A percentile compares a stretch with the other conserved stretches of the same genome.
These are phyloP conservation scores for Eidolon dupreanum DNA, from an alignment of 2,797 vertebrate genomes.

Conservation along the genomic window DNA sequence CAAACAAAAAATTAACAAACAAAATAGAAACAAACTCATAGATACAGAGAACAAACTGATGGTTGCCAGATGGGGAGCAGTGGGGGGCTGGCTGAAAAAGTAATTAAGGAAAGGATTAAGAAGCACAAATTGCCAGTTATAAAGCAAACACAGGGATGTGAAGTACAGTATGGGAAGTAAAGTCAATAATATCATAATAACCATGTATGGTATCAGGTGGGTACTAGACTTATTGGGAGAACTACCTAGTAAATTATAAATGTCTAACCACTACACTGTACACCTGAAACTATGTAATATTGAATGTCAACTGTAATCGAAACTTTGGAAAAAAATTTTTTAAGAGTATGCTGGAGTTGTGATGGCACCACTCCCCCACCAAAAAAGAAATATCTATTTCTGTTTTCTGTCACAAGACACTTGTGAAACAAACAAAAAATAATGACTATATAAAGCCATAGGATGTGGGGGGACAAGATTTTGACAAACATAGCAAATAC, in stretches of 20 bases:
- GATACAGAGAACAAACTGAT: background rate
- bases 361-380: background rate
- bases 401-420: background rate
- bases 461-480: background rate
- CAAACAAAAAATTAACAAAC: background rate
- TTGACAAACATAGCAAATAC: background rate
- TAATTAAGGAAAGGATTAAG: too few relatives aligned
- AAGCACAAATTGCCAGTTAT: background rate
- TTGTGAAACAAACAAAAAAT: background rate
- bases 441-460: background rate
- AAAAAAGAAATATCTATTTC: slow-evolving; percentile 3
- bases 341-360: background rate
- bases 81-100: background rate
- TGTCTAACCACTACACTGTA: too few relatives aligned
- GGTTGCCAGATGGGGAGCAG: background rate
- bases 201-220: too few relatives aligned
- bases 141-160: background rate
- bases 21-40: background rate
- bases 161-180: too few relatives aligned
- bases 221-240: too few relatives aligned
- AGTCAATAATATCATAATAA: too few relatives aligned
- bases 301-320: background rate
- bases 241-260: too few relatives aligned
- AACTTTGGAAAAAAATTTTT: background rate
- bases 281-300: background rate